Evolutionary conservation across 2,113 vertebrate genomes (phyloP).

Genomic region (Nesospiza acunhae): DNA sequence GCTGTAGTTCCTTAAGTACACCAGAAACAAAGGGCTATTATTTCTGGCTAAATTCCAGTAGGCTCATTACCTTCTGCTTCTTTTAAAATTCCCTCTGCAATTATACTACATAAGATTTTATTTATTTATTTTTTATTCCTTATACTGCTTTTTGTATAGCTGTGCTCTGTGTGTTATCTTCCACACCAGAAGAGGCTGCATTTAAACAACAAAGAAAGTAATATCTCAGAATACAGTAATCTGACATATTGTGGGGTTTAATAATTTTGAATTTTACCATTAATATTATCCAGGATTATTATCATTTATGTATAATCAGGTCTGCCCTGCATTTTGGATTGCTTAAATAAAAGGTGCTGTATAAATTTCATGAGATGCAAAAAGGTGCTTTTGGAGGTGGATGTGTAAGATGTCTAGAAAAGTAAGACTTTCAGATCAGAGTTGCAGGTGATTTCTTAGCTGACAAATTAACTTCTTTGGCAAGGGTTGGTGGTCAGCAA

Average conservation of each 20-base stretch:
- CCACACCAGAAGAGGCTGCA: background rate
- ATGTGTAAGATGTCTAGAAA: background rate
- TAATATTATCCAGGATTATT: background rate
- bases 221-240: background rate
- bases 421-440: background rate
- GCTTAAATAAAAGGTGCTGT: background rate
- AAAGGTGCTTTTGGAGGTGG: background rate
- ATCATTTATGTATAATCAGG: background rate
- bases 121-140: background rate
- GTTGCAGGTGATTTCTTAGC: background rate
- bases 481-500: background rate
- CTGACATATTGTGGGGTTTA: background rate
- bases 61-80: conserved; percentile 34
- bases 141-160: background rate
- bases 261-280: background rate
- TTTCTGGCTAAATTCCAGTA: conserved; percentile 52
- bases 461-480: conserved; percentile 18
- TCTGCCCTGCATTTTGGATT: background rate
- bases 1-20: conserved; percentile 46
- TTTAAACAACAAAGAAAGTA: background rate
- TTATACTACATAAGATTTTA: background rate
- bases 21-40: conserved; percentile 57
- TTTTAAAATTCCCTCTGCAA: conserved; percentile 42
- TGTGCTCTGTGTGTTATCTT: background rate
- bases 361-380: background rate